A percentile compares a stretch with the other conserved stretches of the same genome.
Evolutionary conservation across 2,888 invertebrate genomes (phyloP).

Genomic region (Hofmannophila pseudospretella): DNA sequence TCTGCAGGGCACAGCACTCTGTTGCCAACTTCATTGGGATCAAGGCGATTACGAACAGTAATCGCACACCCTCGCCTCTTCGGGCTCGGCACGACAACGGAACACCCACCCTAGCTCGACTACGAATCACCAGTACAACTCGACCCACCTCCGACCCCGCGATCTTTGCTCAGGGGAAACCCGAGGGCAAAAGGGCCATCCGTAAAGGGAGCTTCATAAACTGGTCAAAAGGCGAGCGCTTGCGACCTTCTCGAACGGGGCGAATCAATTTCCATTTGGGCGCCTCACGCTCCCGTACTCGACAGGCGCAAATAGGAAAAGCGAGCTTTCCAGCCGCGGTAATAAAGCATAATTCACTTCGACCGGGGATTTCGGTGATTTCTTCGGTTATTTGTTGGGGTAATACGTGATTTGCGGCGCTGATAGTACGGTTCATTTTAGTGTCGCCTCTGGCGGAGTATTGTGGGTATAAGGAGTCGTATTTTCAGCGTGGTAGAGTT

Average conservation of each 20-base stretch:
- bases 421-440: constrained; percentile 47
- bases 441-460: constrained; percentile 15
- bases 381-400: constrained; percentile 60
- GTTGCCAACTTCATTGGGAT: constrained; percentile 70
- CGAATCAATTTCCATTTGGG: constrained; percentile 68
- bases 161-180: constrained; percentile 17
- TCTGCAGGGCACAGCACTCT: constrained; percentile 42
- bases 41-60: constrained; percentile 69
- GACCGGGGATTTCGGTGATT: constrained; percentile 41
- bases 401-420: constrained; percentile 68
- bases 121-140: constrained; percentile 28
- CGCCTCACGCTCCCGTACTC: constrained; percentile 30
- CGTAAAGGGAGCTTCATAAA: constrained; percentile 25
- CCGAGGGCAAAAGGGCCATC: constrained; percentile 37
- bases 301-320: constrained; percentile 30
- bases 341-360: constrained; percentile 53
- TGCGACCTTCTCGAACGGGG: constrained; percentile 56
- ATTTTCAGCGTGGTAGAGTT: constrained; percentile 30
- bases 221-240: constrained; percentile 28
- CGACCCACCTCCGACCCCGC: constrained; percentile 32
- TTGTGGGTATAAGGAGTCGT: constrained; percentile 17
- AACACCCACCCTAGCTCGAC: constrained; percentile 38
- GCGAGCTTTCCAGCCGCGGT: constrained; percentile 32
- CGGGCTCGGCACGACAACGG: constrained; percentile 42
- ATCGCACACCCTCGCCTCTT: constrained; percentile 63